A percentile compares a stretch with the other conserved stretches of the same genome.
phyloP scores from a whole-genome alignment of 1,140 invertebrate species.

The Drosophila lacertosa region DNA sequence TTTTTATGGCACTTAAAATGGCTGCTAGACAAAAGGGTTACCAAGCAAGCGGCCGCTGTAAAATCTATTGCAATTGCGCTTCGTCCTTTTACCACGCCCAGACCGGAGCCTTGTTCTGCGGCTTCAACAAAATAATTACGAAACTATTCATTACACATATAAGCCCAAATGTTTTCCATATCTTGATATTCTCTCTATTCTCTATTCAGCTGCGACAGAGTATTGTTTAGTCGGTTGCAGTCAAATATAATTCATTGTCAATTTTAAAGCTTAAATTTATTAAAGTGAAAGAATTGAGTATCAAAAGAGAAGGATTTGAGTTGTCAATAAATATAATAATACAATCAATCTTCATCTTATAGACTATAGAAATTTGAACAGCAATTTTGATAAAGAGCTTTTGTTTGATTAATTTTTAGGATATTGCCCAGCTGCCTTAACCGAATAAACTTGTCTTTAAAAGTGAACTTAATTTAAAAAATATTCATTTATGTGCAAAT shows the following conservation, averaged over 20 bases:
- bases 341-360: too few species aligned
- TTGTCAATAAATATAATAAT: background rate
- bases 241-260: too few species aligned
- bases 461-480: too few species aligned
- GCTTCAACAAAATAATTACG: constrained; percentile 32
- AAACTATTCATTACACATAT: constrained; percentile 21
- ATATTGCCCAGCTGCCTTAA: too few species aligned
- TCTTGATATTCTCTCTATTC: background rate
- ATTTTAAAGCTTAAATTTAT: too few species aligned
- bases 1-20: constrained; percentile 82
- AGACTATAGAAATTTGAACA: too few species aligned
- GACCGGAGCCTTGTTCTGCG: constrained; percentile 21
- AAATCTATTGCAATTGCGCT: constrained; percentile 54
- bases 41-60: constrained; percentile 52
- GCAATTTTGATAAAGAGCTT: too few species aligned
- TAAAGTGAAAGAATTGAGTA: too few species aligned
- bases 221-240: background rate
- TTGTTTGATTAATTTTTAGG: too few species aligned
- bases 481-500: too few species aligned
- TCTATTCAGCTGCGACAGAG: background rate
- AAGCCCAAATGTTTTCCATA: background rate
- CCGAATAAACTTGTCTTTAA: too few species aligned
- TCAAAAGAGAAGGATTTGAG: background rate
- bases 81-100: constrained; percentile 4
- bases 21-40: constrained; percentile 80